Evolutionary conservation across 2,797 vertebrate species (phyloP).

Genomic region (Podarcis siculus): DNA sequence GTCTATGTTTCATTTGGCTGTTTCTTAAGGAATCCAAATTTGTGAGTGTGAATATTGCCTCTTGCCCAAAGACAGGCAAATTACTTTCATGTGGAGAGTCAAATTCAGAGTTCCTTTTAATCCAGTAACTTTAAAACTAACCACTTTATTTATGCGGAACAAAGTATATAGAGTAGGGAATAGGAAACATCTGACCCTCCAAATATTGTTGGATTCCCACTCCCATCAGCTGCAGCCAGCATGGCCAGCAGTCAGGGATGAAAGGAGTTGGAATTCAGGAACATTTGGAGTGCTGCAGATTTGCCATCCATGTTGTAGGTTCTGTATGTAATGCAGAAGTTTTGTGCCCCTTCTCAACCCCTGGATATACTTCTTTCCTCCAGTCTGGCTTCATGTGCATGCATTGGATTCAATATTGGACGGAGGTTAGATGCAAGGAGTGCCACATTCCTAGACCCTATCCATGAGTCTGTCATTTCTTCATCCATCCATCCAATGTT

Average conservation of each 20-base stretch:
- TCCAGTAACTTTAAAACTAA: background rate
- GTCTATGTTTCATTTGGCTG: background rate
- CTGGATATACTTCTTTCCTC: background rate
- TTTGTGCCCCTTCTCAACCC: background rate
- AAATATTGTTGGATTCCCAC: background rate
- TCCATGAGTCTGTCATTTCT: background rate
- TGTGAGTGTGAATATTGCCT: background rate
- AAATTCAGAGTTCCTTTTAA: background rate
- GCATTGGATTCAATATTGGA: background rate
- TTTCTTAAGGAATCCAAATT: background rate
- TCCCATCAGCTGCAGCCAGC: background rate
- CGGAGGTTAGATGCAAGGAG: background rate
- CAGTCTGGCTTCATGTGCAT: background rate
- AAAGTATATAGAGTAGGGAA: background rate
- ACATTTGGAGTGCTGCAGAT: background rate
- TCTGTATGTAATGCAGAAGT: background rate
- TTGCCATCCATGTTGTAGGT: background rate
- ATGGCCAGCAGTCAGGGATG: background rate
- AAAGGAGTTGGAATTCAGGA: background rate
- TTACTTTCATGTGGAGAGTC: background rate
- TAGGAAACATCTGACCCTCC: background rate
- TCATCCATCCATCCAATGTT: background rate
- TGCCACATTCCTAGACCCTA: too few relatives aligned
- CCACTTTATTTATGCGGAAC: background rate
- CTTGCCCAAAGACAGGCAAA: background rate